Percentiles rank a stretch among this genome's conserved stretches.
Conservation (phyloP, 2,888 invertebrate genomes). For the Deroplatys truncata region DNA sequence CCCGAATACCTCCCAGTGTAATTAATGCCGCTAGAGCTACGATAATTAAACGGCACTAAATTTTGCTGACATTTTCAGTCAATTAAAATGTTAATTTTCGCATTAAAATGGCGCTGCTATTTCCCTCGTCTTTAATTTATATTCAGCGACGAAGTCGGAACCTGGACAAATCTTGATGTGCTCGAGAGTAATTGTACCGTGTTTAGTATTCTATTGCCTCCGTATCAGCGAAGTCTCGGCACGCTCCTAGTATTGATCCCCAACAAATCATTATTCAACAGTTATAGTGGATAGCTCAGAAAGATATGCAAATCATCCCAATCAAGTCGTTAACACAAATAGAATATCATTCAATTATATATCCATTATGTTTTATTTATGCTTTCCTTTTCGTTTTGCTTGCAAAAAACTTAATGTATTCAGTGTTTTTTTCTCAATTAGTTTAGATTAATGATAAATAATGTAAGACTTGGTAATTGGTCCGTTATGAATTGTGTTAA, state of each 20-base stretch:
- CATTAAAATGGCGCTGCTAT: background rate
- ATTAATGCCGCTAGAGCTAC: background rate
- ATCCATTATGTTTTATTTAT: background rate
- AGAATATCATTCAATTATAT: background rate
- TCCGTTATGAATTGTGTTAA: no score
- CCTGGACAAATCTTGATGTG: background rate
- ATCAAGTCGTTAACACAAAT: background rate
- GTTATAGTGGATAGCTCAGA: background rate
- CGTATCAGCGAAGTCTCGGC: background rate
- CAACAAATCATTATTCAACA: background rate
- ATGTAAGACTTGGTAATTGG: no score
- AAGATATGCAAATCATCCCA: background rate
- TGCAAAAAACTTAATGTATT: no score
- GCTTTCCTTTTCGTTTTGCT: no score
- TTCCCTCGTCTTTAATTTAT: background rate
- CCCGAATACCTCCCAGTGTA: background rate
- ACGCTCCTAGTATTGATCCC: background rate
- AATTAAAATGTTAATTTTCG: slow-evolving; percentile 6
- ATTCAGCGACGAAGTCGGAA: background rate
- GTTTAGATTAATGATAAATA: no score
- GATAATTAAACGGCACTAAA: background rate
- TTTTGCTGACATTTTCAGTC: background rate
- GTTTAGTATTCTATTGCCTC: background rate
- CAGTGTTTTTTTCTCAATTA: no score
- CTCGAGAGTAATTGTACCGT: background rate